Conservation (phyloP, 2,113 vertebrate species). For the Zosterops pallidus region DNA sequence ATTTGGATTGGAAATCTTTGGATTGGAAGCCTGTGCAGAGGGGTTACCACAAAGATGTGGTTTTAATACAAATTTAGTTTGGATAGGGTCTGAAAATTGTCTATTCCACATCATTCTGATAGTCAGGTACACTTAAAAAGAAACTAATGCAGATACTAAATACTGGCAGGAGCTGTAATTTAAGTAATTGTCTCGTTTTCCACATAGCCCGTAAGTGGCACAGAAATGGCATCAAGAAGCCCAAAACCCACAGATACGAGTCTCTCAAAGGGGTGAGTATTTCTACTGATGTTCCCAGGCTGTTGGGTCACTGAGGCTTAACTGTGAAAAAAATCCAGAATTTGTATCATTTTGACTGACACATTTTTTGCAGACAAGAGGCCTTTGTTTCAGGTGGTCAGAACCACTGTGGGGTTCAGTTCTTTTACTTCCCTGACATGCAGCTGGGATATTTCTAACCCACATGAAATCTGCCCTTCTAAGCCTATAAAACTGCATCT, state of each 20-base stretch:
- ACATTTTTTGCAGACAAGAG: accelerated
- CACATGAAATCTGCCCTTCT: accelerated
- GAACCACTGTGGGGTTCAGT: not conserved
- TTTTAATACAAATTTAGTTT: not conserved
- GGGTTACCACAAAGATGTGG: accelerated
- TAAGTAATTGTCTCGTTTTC: not conserved
- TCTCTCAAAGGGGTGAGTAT: conserved; percentile 92
- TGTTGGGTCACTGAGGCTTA: not conserved
- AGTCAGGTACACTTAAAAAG: not conserved
- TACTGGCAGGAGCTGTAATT: not conserved
- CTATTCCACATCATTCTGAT: accelerated
- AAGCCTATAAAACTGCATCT: not conserved
- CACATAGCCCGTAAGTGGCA: conserved; percentile 92
- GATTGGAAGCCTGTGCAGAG: accelerated
- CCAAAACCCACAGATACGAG: conserved; percentile 86
- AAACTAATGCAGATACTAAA: not conserved
- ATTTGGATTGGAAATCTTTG: not conserved
- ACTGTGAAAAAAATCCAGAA: not conserved
- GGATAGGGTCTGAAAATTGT: not conserved
- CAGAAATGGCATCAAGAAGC: conserved; percentile 98
- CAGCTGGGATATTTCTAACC: not conserved
- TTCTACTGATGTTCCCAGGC: not conserved
- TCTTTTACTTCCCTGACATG: not conserved
- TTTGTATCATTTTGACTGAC: not conserved
- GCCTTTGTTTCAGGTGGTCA: not conserved